Base-by-base conservation (phyloP, 1,140 invertebrate genomes). In the Andrena cerasifolii region DNA sequence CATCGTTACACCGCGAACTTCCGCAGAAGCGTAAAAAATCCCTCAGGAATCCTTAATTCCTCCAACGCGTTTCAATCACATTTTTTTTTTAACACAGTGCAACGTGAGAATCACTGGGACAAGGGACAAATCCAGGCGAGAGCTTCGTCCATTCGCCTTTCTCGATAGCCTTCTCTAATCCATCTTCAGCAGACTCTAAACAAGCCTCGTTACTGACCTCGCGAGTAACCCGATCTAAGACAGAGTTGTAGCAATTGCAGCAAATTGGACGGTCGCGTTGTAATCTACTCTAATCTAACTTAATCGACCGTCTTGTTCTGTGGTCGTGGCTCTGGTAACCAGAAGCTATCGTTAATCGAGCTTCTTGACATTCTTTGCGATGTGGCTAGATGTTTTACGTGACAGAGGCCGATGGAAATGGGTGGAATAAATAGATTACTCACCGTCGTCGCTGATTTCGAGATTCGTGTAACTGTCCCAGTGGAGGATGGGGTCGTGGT, bases 401-500 rank as follows among this genome's bases (percentile, higher is more conserved):
- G n/a, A n/a, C n/a, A n/a, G n/a, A n/a, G n/a, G n/a, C n/a, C n/a
- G n/a, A n/a, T n/a, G n/a, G n/a, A 28, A 4, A 65, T 40, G 14
- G 21, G 18, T 31, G 26, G 16, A 24, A 8, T 2, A 33, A 54
- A 0, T 18, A 7, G 8, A 24, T 45, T 16, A 91, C 91, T 93
- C 90, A 88, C 91, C 93, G 43, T 94, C 93, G 79, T 94, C 94
- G 75, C 92, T 94, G 68, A 93, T 92, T 79, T 94, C 94, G 81
- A 97, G 94, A 86, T 96, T 95, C 86, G 97, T 96, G 84, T 98
- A 97, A 73, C 96, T 97, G 92, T 98, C 97, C 91, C 95, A 96
- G 58, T 96, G 93, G 1, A 96, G 94, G 47, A 98, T 94, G 1
- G 95, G 95, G 89, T 97, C 96, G 85, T 95, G 95, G 93, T 81